A percentile compares a stretch with the other conserved stretches of the same genome.
Evolutionary conservation across 2,113 vertebrate species (phyloP).

Genomic region (Enhydra lutris): DNA sequence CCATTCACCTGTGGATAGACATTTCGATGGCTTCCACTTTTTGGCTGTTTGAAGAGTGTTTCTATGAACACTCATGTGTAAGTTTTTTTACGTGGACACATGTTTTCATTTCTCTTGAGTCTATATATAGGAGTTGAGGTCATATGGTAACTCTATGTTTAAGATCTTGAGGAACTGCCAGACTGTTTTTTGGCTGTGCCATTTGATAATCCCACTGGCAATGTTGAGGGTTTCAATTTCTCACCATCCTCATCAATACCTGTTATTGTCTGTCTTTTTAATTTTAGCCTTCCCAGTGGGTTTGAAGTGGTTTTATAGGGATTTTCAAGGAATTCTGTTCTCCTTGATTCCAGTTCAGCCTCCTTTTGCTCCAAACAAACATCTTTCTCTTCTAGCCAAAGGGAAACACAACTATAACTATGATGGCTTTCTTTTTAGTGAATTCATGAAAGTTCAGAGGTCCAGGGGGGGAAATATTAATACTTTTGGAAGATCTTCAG

Average conservation of each 20-base stretch:
- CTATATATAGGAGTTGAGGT: neutral
- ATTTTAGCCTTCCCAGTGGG: neutral
- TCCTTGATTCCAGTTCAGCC: neutral
- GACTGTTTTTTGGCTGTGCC: neutral
- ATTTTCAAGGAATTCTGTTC: neutral
- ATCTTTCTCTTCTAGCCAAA: neutral
- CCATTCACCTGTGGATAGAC: neutral
- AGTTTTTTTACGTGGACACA: neutral
- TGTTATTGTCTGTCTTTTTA: neutral
- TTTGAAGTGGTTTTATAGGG: neutral
- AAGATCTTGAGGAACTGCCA: neutral
- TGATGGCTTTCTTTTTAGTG: slow-evolving; percentile 23
- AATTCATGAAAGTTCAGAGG: neutral
- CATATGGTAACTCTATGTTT: neutral
- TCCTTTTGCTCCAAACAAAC: neutral
- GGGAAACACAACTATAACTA: neutral
- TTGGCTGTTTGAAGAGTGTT: neutral
- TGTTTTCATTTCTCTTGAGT: neutral
- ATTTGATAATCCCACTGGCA: neutral
- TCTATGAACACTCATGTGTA: neutral
- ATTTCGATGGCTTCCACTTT: neutral
- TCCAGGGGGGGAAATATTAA: neutral
- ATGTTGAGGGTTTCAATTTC: neutral
- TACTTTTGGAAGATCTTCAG: neutral
- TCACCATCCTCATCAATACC: neutral